Base-by-base conservation (phyloP, 2,888 invertebrate genomes). In the Cacoxenus indagator region DNA sequence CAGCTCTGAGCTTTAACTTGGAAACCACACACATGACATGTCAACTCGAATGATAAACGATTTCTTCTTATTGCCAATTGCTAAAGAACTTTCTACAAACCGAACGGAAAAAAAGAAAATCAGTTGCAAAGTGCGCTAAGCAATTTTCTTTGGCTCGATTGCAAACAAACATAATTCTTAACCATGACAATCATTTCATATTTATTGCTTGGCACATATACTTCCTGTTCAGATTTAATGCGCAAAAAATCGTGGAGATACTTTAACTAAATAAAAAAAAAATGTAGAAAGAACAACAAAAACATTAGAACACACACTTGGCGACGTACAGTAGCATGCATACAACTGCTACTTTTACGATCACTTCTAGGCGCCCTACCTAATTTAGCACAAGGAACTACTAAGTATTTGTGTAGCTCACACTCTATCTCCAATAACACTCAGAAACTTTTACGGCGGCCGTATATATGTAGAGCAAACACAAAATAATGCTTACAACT, bases 221-320 rank as follows among this genome's bases (percentile, higher is more conserved):
- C 51, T 51, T 51, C 51, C 51, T 51, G 51, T 51, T 51, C 51
- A 51, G 22, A 22, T 51, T 43, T 51, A 22, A 22, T 51, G 51
- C n/a, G 51, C 51, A 51, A 51, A 51, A 22, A 51, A 22, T 51
- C 51, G 51, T 51, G 48, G 19, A 48, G 19, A 19, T 17, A 9
- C 5, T 22, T 51, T n/a, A n/a, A n/a, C n/a, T n/a, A n/a, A 14
- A 51, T 9, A 51, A 48, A 17, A 19, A 6, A 51, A 51, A 51
- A 14, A 37, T 37, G 37, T 31, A 31, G 5, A 37, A 37, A 37
- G 14, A 37, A 37, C 17, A 51, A 51, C n/a, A 19, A 1, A 51
- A 51, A 51, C n/a, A 51, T 22, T 51, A 9, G 37, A 37, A 37
- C 14, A n/a, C 22, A 6, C 48, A n/a, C 9, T 17, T 51, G 51